Percentiles rank a stretch among this genome's conserved stretches.
phyloP scores from a whole-genome alignment of 1,140 invertebrate genomes.

The Drosophila quadrilineata region DNA sequence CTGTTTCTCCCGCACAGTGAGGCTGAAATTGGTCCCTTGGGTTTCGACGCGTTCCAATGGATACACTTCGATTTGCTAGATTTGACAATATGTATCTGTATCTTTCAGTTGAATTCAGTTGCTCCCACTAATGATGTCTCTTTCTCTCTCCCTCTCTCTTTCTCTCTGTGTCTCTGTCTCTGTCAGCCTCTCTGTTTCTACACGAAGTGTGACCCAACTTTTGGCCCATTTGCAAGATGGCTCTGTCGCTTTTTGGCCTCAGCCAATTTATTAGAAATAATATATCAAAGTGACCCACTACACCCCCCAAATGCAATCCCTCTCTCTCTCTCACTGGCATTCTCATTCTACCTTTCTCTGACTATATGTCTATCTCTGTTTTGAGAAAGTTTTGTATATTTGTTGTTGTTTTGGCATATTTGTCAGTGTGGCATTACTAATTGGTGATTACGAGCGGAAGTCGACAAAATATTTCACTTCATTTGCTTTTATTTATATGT shows the following conservation, averaged over 20 bases:
- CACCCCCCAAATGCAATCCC: not conserved
- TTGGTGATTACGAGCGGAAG: constrained; percentile 81
- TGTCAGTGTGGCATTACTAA: constrained; percentile 80
- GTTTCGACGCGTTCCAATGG: constrained; percentile 54
- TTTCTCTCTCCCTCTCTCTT: constrained; percentile 1
- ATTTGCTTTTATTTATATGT: constrained; percentile 73
- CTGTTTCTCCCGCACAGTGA: constrained; percentile 21
- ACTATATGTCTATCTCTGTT: not conserved
- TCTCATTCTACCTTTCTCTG: not conserved
- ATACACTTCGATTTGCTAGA: constrained; percentile 71
- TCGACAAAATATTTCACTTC: constrained; percentile 77
- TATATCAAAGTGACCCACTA: constrained; percentile 58
- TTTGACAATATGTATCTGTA: constrained; percentile 53
- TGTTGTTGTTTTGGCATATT: constrained; percentile 61
- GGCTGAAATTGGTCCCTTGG: constrained; percentile 63
- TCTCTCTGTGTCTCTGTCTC: constrained; percentile 14
- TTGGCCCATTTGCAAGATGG: constrained; percentile 60
- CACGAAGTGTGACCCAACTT: constrained; percentile 61
- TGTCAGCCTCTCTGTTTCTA: constrained; percentile 10
- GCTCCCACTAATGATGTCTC: too few species aligned
- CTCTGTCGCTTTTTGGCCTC: constrained; percentile 4
- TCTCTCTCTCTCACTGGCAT: not conserved
- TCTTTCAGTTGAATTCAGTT: too few species aligned
- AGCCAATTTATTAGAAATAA: constrained; percentile 78
- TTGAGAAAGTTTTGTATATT: constrained; percentile 27